Conservation (phyloP, 2,797 vertebrate species). For the Coranthus polyacanthus region DNA sequence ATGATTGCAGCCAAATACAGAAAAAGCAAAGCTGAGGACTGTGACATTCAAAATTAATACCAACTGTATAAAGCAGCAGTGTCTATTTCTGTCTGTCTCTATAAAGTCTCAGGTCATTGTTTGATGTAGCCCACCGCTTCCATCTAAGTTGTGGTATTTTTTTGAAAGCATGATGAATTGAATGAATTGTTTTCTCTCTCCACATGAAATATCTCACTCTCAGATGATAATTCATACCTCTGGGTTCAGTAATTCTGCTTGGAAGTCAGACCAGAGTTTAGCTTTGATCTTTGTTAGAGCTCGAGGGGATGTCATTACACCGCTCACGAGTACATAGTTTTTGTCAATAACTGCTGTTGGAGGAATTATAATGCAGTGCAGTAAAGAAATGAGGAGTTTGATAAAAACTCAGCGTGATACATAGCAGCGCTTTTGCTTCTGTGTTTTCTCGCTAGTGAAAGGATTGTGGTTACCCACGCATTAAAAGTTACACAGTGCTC, state of each 20-base stretch:
- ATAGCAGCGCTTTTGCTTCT: not conserved
- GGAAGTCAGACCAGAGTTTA: conserved; percentile 29
- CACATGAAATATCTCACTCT: conserved; percentile 18
- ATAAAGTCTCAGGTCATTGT: not conserved
- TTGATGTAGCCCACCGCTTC: not conserved
- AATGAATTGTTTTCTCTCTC: conserved; percentile 3
- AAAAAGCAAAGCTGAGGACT: conserved; percentile 50
- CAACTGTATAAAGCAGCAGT: not conserved
- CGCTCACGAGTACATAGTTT: conserved; percentile 31
- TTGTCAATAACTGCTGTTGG: conserved; percentile 43
- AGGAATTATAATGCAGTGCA: conserved; percentile 31
- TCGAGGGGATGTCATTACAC: conserved; percentile 54
- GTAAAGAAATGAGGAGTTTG: conserved; percentile 20
- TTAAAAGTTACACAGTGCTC: not conserved
- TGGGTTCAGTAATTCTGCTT: conserved; percentile 27
- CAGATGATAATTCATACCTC: conserved; percentile 21
- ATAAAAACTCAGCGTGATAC: not conserved
- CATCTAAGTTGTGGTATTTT: not conserved
- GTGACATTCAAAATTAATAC: conserved; percentile 49
- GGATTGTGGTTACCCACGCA: conserved; percentile 3
- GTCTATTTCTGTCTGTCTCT: not conserved
- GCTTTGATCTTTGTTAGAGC: conserved; percentile 47
- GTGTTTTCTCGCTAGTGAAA: conserved; percentile 5
- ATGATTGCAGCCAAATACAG: conserved; percentile 61
- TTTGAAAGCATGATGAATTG: conserved; percentile 14